phyloP scores from a whole-genome alignment of 1,140 invertebrate genomes.

The Drosophila insularis region DNA sequence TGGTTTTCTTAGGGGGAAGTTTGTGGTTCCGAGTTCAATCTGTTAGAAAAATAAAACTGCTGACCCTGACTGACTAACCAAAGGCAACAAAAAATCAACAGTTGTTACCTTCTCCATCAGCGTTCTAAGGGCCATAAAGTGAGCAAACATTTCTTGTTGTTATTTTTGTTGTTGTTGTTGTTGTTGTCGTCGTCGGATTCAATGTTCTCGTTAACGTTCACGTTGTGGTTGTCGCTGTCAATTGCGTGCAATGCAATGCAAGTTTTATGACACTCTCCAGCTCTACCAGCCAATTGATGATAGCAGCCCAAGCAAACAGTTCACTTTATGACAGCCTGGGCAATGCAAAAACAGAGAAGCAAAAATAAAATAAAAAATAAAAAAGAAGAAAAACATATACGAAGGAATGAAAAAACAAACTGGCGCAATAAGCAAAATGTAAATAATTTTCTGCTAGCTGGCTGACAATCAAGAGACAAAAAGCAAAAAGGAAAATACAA shows the following conservation, averaged over 20 bases:
- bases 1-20: not conserved
- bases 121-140: constrained; percentile 61
- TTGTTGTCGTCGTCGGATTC: constrained; percentile 1
- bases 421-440: constrained; percentile 71
- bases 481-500: constrained; percentile 28
- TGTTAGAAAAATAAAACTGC: constrained; percentile 13
- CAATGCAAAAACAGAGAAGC: constrained; percentile 51
- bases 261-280: constrained; percentile 69
- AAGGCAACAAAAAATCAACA: constrained; percentile 31
- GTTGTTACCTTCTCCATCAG: constrained; percentile 50
- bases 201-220: constrained; percentile 11
- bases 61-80: constrained; percentile 39
- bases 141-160: constrained; percentile 61
- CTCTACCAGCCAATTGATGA: constrained; percentile 25
- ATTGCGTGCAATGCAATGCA: constrained; percentile 74
- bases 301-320: constrained; percentile 61
- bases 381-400: not conserved
- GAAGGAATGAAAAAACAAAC: constrained; percentile 12
- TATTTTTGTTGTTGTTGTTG: constrained; percentile 10
- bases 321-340: constrained; percentile 63
- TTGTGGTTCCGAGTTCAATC: constrained; percentile 31
- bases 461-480: constrained; percentile 19
- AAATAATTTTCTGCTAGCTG: constrained; percentile 62
- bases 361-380: not conserved
- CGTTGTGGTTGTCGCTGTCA: constrained; percentile 36